Evolutionary conservation across 1,140 invertebrate genomes (phyloP), one percentile per base, ranked within the genome.

Genomic region (Drosophila carrolli): DNA sequence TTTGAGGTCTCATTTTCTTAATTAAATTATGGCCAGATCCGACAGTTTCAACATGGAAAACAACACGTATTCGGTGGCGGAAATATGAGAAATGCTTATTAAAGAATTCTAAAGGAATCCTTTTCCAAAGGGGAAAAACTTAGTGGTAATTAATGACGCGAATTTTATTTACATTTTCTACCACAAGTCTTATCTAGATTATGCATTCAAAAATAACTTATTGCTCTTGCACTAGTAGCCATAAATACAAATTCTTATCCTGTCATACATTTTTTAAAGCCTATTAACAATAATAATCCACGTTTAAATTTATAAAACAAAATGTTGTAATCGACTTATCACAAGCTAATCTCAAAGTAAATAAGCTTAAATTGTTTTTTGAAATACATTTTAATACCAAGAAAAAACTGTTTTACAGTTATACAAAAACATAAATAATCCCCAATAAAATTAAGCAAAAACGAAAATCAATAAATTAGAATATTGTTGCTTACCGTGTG

Each of bases 1-100:
- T 89, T 89, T 89, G 84, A 89, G 84, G 84, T 83, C 84, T 89
- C 84, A 89, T 89, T 89, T 89, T 89, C 81, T 75, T 89, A 89
- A 89, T 89, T 89, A 89, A 89, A 89, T 89, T 89, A 89, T 89
- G 80, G 74, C 76, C 70, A 76, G 82, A 72, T 74, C 72, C 57
- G 70, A 78, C 61, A 77, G 56, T 32, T 46, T 47, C 48, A 77
- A 50, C 72, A 60, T 59, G 47, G 73, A n/a, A 16, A 29, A 43
- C 44, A 44, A 50, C 54, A 75, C 67, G 67, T 48, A 37, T 41
- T 41, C 32, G 51, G 37, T 58, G 29, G 43, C 44, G 23, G 43
- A 29, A 71, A 71, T 11, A 29, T 38, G 62, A 71, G 38, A 56
- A 55, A 47, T n/a, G 35, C 43, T 35, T 40, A 27, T 70, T 56